Conservation (phyloP, 1,140 invertebrate genomes). For the Chrysomallon squamiferum region DNA sequence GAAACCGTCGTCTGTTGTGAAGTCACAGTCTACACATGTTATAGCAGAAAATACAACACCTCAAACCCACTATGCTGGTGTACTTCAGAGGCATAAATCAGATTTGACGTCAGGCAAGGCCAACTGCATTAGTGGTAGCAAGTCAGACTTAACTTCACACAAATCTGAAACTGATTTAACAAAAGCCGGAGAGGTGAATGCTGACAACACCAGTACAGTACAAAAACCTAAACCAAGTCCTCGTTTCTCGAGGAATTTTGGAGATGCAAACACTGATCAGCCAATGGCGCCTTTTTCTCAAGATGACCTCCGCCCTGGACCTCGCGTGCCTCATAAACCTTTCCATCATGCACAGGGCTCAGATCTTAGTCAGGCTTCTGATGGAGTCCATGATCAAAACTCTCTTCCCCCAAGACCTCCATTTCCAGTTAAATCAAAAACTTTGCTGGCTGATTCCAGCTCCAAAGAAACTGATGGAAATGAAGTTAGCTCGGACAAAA, state of each 20-base stretch:
- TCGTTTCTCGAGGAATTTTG: constrained; percentile 47
- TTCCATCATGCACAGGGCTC: constrained; percentile 6
- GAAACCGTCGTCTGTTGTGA: constrained; percentile 54
- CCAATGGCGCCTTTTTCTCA: background rate
- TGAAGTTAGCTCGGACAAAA: background rate
- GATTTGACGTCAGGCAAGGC: constrained; percentile 52
- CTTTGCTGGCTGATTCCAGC: background rate
- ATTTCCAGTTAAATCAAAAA: constrained; percentile 3
- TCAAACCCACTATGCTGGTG: constrained; percentile 46
- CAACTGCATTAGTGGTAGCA: background rate
- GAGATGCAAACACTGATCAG: constrained; percentile 21
- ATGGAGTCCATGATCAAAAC: background rate
- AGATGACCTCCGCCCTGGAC: background rate
- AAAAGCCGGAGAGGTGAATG: background rate
- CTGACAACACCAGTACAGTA: constrained; percentile 18
- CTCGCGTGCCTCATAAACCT: constrained; percentile 1
- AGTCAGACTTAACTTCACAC: constrained; percentile 1
- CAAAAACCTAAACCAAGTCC: constrained; percentile 54
- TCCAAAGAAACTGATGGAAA: background rate
- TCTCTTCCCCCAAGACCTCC: constrained; percentile 3
- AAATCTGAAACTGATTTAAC: constrained; percentile 10
- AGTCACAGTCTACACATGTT: constrained; percentile 57
- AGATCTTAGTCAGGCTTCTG: background rate
- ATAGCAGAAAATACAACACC: constrained; percentile 38
- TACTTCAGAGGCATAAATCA: constrained; percentile 62